phyloP scores from a whole-genome alignment of 2,797 vertebrate species.

The Champsocephalus esox region DNA sequence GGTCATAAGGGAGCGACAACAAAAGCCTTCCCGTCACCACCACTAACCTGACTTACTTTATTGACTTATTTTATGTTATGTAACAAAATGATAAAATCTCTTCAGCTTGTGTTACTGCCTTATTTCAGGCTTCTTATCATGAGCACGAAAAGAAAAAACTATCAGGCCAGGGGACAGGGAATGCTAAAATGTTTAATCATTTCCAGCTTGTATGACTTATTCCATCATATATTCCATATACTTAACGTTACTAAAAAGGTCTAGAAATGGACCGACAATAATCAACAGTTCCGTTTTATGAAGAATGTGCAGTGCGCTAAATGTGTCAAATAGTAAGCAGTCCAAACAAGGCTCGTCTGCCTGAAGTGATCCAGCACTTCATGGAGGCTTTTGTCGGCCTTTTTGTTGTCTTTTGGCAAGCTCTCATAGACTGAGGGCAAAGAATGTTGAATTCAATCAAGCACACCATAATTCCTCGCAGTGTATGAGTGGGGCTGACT shows the following conservation, averaged over 20 bases:
- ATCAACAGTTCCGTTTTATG: slow-evolving; percentile 27
- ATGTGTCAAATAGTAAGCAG: slow-evolving; percentile 9
- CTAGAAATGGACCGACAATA: background rate
- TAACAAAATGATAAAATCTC: too few species aligned
- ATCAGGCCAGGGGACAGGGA: too few species aligned
- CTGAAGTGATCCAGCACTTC: slow-evolving; percentile 55
- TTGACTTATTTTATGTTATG: too few species aligned
- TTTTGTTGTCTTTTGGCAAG: slow-evolving; percentile 57
- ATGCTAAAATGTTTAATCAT: too few species aligned
- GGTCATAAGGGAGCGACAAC: too few species aligned
- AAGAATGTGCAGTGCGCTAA: slow-evolving; percentile 6
- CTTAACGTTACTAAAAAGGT: background rate
- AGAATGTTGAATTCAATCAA: slow-evolving; percentile 78
- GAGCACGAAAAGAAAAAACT: too few species aligned
- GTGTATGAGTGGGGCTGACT: slow-evolving; percentile 77
- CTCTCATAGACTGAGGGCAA: slow-evolving; percentile 60
- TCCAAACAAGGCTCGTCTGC: slow-evolving; percentile 48
- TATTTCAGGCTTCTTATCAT: too few species aligned
- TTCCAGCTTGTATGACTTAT: too few species aligned
- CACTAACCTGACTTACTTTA: too few species aligned
- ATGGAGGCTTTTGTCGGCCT: slow-evolving; percentile 34
- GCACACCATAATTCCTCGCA: slow-evolving; percentile 74
- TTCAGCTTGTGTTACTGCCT: too few species aligned
- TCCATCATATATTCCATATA: too few species aligned
- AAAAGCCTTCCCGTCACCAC: too few species aligned